Conservation (phyloP, 2,888 invertebrate species). For the Athalia rosae region DNA sequence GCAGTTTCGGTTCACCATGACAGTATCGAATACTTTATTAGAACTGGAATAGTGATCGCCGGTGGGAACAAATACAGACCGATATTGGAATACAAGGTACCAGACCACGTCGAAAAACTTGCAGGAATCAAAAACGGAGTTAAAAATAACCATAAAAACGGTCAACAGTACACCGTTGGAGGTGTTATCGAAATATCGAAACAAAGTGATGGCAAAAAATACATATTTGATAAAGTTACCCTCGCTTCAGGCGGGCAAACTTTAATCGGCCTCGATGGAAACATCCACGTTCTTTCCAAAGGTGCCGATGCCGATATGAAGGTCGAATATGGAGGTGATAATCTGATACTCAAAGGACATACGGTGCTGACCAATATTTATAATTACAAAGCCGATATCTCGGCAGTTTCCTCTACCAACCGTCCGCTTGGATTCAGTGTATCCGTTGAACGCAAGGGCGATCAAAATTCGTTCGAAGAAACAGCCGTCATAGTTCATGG, state of each 20-base stretch:
- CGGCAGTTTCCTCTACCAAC: slow-evolving; percentile 78
- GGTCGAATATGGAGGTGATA: slow-evolving; percentile 74
- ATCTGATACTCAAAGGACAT: slow-evolving; percentile 73
- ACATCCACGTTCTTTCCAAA: slow-evolving; percentile 71
- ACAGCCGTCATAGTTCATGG: slow-evolving; percentile 79
- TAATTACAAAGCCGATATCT: slow-evolving; percentile 74
- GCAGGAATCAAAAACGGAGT: slow-evolving; percentile 55
- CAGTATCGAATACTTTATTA: slow-evolving; percentile 77
- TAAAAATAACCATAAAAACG: slow-evolving; percentile 50
- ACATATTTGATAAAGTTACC: slow-evolving; percentile 78
- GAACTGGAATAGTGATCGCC: slow-evolving; percentile 77
- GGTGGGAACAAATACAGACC: slow-evolving; percentile 81
- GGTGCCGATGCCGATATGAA: slow-evolving; percentile 75
- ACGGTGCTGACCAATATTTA: slow-evolving; percentile 71
- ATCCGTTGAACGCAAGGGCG: slow-evolving; percentile 76
- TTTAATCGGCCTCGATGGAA: slow-evolving; percentile 76
- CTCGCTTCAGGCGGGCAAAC: slow-evolving; percentile 72
- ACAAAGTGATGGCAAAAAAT: slow-evolving; percentile 74
- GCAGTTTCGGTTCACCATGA: slow-evolving; percentile 78
- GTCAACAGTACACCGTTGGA: slow-evolving; percentile 75
- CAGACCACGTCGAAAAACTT: slow-evolving; percentile 75
- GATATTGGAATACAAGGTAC: slow-evolving; percentile 80
- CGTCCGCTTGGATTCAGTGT: slow-evolving; percentile 79
- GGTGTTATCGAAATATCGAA: slow-evolving; percentile 74
- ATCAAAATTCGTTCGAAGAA: slow-evolving; percentile 70